Base-by-base conservation (phyloP, 2,888 invertebrate genomes). In the Hypselothyrea guttata region DNA sequence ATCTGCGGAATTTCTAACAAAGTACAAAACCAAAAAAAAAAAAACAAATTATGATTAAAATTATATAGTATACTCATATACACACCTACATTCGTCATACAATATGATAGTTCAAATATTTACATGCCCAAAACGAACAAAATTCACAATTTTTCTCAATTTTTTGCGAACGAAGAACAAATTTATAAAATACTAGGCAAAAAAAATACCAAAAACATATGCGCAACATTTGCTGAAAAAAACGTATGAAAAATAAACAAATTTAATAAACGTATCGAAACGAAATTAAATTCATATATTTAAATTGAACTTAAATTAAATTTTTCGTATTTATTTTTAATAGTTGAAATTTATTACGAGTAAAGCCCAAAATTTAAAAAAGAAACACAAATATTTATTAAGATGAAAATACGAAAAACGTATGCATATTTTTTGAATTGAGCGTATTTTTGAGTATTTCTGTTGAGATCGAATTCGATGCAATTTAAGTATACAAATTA, bases 1-100 rank as follows among this genome's bases (percentile, higher is more conserved):
- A 84, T 79, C 77, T 78, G 84, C 77, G 62, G 75, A 84, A 81
- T 81, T 84, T 84, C 84, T 84, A 79, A 75, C 84, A 81, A 77
- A 84, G 84, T 84, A 79, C 84, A 84, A 78, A 82, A 37, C 34
- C 45, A 28, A 56, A 55, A 38, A 40, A 42, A 41, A 27, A 41
- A 38, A 52, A 55, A 37, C 40, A 71, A 62, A 56, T 55, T 15
- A 69, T 60, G 57, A 56, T 76, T 70, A 66, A 61, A 49, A 60
- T 45, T 46, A 42, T n/a, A 28, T 12, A 16, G 37, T 45, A 53
- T 35, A 53, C 16, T 30, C 18, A 53, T 28, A 45, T 34, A 44
- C n/a, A 35, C 35, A 56, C 35, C 48, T 61, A 58, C 46, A 49
- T 12, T 4, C n/a, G n/a, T 30, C 18, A 45, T 31, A 47, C 34